Conservation (phyloP, 2,797 vertebrate species). For the Peromyscus attwateri region DNA sequence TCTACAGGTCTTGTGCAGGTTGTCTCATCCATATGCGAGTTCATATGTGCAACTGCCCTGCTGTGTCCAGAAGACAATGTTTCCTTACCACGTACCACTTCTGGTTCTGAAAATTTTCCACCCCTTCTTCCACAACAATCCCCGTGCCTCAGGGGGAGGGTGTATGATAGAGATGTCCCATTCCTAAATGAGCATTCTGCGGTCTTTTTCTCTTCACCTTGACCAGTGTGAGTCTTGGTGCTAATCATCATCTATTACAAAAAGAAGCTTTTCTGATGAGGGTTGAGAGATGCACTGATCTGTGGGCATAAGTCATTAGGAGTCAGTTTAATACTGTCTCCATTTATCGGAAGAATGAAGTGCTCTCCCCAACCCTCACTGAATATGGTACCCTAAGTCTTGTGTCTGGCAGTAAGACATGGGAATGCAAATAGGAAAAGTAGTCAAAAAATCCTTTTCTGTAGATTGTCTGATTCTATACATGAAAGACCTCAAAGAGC, state of each 20-base stretch:
- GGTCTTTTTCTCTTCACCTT: not conserved
- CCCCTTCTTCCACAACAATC: not conserved
- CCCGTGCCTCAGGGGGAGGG: not conserved
- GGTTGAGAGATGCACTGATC: not conserved
- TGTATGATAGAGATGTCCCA: not conserved
- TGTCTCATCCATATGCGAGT: not conserved
- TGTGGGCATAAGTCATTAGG: not conserved
- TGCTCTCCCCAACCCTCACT: not conserved
- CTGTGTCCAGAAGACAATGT: not conserved
- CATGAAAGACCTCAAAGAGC: not conserved
- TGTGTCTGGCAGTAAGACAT: not conserved
- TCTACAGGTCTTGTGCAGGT: not conserved
- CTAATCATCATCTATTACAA: not conserved
- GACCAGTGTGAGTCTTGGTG: not conserved
- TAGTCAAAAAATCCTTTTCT: not conserved
- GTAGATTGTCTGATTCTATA: not conserved
- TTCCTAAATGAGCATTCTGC: too few relatives aligned
- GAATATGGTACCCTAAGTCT: not conserved
- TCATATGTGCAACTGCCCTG: too few relatives aligned
- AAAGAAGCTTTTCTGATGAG: not conserved
- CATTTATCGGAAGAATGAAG: not conserved
- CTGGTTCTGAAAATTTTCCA: not conserved
- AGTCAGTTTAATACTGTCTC: not conserved
- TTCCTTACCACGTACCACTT: not conserved
- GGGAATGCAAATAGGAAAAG: not conserved